These are phyloP conservation scores for Chelmon rostratus DNA, from an alignment of 2,797 vertebrate genomes.

Conservation along the genomic window DNA sequence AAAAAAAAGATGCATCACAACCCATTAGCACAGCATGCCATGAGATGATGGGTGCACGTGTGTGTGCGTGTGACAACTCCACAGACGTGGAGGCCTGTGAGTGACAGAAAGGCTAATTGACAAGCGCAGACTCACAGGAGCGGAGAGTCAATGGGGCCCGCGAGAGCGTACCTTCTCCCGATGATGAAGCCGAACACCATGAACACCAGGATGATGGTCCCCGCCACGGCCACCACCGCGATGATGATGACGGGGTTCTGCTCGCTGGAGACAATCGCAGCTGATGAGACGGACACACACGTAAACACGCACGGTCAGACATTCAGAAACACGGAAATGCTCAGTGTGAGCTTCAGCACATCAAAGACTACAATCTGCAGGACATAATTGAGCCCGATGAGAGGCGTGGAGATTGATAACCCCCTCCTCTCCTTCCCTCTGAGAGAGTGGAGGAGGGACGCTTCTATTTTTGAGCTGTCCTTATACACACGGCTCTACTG, in stretches of 20 bases:
- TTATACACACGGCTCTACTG: constrained; percentile 81
- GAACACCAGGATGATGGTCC: constrained; percentile 99
- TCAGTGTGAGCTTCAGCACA: constrained; percentile 55
- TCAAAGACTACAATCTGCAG: constrained; percentile 55
- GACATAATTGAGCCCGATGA: constrained; percentile 68
- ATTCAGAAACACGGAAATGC: constrained; percentile 44
- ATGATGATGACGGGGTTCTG: constrained; percentile 99
- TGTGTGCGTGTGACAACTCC: constrained; percentile 68
- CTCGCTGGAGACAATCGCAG: constrained; percentile 96
- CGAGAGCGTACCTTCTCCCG: constrained; percentile 94
- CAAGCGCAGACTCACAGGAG: constrained; percentile 89
- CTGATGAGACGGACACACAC: constrained; percentile 81
- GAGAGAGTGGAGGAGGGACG: constrained; percentile 52
- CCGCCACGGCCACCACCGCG: constrained; percentile 97
- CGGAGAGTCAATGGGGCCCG: constrained; percentile 89
- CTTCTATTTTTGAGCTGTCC: constrained; percentile 84
- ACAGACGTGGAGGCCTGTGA: constrained; percentile 77
- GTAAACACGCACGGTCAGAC: constrained; percentile 41
- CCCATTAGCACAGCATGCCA: constrained; percentile 76
- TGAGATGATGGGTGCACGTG: constrained; percentile 69
- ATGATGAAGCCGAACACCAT: constrained; percentile 99
- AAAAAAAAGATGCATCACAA: constrained; percentile 66
- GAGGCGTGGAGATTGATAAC: constrained; percentile 67
- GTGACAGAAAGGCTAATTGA: constrained; percentile 86
- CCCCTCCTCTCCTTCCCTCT: constrained; percentile 22